Conservation (phyloP, 2,113 vertebrate species). For the Deroptyus accipitrinus region DNA sequence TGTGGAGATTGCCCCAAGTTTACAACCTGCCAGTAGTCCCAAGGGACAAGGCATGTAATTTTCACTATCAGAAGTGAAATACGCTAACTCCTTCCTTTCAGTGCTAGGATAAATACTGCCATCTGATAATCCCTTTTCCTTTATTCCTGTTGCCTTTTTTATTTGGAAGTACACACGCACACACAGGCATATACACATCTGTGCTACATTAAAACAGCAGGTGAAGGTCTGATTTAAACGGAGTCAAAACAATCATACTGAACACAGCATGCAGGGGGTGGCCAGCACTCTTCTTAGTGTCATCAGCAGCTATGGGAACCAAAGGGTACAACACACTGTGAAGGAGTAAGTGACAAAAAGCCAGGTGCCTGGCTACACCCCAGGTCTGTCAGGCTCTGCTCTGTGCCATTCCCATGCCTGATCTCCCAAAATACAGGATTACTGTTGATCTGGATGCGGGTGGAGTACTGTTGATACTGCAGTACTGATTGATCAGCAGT, state of each 20-base stretch:
- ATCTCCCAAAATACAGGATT: background rate
- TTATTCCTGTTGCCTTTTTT: background rate
- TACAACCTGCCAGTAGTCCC: background rate
- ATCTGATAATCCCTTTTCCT: background rate
- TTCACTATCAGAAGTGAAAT: background rate
- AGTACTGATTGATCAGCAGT: background rate
- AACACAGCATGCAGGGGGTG: rapidly evolving
- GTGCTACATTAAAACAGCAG: background rate
- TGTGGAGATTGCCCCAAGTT: background rate
- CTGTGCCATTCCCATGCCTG: rapidly evolving
- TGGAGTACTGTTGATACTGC: background rate
- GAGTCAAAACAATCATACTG: background rate
- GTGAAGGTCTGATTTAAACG: background rate
- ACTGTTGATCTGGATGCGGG: background rate
- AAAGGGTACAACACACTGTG: background rate
- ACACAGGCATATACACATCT: background rate
- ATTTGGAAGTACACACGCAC: background rate
- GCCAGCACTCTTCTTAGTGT: background rate
- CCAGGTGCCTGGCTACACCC: background rate
- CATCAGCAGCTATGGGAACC: background rate
- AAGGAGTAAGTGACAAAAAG: background rate
- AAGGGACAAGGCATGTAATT: background rate
- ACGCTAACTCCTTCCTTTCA: background rate
- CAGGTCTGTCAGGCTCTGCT: background rate
- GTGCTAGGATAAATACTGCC: background rate